Evolutionary conservation across 2,888 invertebrate genomes (phyloP).

Genomic region (Glyphotaelius pellucidus): DNA sequence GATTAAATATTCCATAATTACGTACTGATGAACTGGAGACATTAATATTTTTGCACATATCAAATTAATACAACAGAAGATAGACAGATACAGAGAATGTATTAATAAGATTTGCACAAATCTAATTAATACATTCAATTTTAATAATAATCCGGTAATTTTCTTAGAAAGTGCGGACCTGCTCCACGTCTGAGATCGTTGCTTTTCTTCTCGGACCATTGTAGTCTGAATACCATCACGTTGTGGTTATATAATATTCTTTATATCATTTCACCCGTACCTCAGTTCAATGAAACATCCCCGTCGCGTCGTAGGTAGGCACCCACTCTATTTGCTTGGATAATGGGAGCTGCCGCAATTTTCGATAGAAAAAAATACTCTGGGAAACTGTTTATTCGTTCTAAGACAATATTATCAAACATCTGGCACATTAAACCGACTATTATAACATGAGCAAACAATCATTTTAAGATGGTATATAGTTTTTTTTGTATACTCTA

Average conservation of each 20-base stretch:
- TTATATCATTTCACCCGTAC: conserved; percentile 58
- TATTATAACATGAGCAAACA: not conserved
- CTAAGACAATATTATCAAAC: conserved; percentile 25
- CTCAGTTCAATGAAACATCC: conserved; percentile 56
- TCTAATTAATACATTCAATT: no score
- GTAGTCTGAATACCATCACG: conserved; percentile 62
- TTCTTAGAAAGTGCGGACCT: conserved; percentile 44
- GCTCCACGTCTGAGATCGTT: conserved; percentile 52
- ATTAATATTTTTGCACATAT: not conserved
- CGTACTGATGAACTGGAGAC: no score
- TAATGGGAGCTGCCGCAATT: not conserved
- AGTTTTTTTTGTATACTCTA: not conserved
- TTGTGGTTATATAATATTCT: conserved; percentile 63
- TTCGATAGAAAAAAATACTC: conserved; percentile 24
- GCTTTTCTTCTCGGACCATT: conserved; percentile 56
- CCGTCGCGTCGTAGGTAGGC: not conserved
- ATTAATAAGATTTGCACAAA: no score
- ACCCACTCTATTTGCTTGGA: not conserved
- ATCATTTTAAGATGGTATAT: not conserved
- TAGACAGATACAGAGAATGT: no score
- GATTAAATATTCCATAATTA: not conserved
- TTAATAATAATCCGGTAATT: not conserved
- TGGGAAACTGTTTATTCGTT: conserved; percentile 10
- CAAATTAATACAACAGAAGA: no score
- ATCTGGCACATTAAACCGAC: conserved; percentile 39